Conservation (phyloP, 2,797 vertebrate genomes). For the Enteromius afrohamiltoni region DNA sequence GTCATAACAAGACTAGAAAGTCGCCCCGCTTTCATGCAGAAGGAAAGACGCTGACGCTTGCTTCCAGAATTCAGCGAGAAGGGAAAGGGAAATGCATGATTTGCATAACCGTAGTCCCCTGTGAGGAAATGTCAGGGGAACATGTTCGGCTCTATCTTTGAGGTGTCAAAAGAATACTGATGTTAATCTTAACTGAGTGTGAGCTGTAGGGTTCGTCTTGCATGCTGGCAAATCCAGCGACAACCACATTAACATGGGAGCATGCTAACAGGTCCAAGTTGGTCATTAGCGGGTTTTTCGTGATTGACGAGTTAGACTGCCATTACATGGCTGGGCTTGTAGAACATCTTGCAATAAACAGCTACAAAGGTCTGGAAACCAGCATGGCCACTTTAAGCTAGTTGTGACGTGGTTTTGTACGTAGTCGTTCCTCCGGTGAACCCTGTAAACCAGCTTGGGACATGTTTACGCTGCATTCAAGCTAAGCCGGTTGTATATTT, state of each 20-base stretch:
- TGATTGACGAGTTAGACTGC: not conserved
- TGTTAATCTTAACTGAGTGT: not conserved
- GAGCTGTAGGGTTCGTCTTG: not conserved
- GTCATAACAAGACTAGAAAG: conserved; percentile 32
- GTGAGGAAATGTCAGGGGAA: conserved; percentile 35
- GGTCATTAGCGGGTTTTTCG: not conserved
- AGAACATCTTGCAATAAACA: not conserved
- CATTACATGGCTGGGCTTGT: not conserved
- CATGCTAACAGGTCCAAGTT: not conserved
- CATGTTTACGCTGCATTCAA: not conserved
- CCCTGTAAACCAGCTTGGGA: conserved; percentile 1
- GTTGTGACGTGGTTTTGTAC: not conserved
- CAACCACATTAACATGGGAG: no score
- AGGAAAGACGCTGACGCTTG: conserved; percentile 32
- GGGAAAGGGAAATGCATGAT: conserved; percentile 46
- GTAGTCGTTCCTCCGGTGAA: not conserved
- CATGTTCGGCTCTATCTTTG: conserved; percentile 1
- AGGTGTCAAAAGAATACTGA: not conserved
- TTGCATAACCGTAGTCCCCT: conserved; percentile 21
- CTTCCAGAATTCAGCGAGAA: conserved; percentile 15
- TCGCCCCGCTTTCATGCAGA: not conserved
- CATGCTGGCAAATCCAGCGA: not conserved
- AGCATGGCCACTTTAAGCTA: not conserved
- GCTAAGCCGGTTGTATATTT: not conserved
- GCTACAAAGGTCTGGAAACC: not conserved